Conservation (phyloP, 2,797 vertebrate species). For the Vultur gryphus region DNA sequence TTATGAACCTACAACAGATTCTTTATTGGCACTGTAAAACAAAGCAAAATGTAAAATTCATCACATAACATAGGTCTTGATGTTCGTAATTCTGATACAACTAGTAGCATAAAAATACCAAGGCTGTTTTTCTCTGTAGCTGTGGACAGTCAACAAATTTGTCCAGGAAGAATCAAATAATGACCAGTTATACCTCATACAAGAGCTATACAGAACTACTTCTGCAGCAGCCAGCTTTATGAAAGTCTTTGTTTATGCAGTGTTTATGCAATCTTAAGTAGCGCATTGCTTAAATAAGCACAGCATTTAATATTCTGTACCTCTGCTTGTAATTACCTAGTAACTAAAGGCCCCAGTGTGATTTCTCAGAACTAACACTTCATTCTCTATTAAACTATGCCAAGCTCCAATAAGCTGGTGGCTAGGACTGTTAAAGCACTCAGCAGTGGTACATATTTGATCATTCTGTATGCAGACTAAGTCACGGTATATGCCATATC, state of each 20-base stretch:
- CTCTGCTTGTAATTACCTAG: slow-evolving; percentile 10
- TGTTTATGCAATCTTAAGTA: neutral
- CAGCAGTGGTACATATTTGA: neutral
- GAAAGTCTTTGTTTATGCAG: neutral
- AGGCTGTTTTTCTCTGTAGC: neutral
- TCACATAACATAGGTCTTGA: neutral
- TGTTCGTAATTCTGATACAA: neutral
- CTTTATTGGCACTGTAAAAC: neutral
- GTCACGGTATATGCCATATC: neutral
- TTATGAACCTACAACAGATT: neutral
- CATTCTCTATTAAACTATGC: neutral
- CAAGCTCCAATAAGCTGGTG: neutral
- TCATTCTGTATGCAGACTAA: neutral
- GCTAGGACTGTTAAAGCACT: neutral
- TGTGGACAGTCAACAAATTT: neutral
- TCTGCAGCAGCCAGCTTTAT: neutral
- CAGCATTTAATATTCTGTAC: slow-evolving; percentile 14
- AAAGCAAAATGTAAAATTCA: neutral
- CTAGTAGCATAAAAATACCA: neutral
- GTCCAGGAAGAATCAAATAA: neutral
- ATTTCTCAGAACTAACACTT: slow-evolving; percentile 13
- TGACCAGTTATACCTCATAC: neutral
- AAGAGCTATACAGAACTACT: neutral
- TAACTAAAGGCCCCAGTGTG: neutral
- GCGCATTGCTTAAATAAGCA: slow-evolving; percentile 6